Evolutionary conservation across 1,140 invertebrate species (phyloP).

Genomic region (Andricus grossulariae): DNA sequence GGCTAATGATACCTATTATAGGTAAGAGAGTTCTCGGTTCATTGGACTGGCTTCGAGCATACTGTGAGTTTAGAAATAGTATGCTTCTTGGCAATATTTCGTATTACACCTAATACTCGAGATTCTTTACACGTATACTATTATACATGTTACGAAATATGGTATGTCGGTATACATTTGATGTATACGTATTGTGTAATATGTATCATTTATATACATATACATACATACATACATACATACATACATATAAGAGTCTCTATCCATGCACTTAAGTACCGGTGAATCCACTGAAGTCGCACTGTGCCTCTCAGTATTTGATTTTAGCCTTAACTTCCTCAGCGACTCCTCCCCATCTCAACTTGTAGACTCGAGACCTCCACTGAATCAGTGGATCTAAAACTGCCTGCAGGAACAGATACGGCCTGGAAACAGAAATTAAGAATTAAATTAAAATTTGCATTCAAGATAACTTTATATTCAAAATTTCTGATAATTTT

Average conservation of each 20-base stretch:
- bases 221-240: conserved; percentile 32
- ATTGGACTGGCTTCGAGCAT: conserved; percentile 19
- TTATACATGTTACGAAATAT: not conserved
- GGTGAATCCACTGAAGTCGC: not conserved
- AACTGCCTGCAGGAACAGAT: conserved; percentile 89
- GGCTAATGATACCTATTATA: conserved; percentile 17
- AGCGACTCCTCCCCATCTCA: conserved; percentile 95
- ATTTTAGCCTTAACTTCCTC: conserved; percentile 87
- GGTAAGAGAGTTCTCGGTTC: conserved; percentile 10
- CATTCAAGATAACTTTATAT: not conserved
- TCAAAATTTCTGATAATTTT: too few relatives aligned
- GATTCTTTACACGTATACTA: conserved; percentile 1
- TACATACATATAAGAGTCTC: conserved; percentile 11
- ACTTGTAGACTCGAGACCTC: conserved; percentile 90
- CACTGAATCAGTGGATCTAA: conserved; percentile 93
- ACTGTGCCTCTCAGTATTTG: conserved; percentile 72
- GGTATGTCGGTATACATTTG: conserved; percentile 3
- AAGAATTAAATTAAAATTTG: not conserved
- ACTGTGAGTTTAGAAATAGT: not conserved
- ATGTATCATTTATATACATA: conserved; percentile 33
- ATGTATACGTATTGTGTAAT: conserved; percentile 24
- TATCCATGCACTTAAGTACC: conserved; percentile 29
- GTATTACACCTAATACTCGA: not conserved
- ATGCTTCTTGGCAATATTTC: conserved; percentile 1
- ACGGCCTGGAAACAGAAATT: conserved; percentile 80